Percentiles rank a stretch among this genome's conserved stretches.
Evolutionary conservation across 2,888 invertebrate genomes (phyloP).

Genomic region (Synergus gifuensis): DNA sequence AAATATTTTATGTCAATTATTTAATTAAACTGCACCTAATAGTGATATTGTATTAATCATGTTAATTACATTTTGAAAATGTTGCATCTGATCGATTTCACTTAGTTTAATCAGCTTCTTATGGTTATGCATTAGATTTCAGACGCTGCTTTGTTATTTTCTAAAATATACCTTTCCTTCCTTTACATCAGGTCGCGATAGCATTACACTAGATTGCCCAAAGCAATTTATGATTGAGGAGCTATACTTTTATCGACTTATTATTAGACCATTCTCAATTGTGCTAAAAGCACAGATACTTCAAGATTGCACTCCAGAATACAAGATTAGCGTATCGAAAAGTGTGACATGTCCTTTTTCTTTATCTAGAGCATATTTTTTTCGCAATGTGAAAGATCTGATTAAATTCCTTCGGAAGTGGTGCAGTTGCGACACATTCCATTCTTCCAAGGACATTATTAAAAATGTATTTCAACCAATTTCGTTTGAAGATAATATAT

Average conservation of each 20-base stretch:
- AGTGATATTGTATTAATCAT: neutral
- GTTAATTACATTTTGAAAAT: neutral
- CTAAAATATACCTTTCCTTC: constrained; percentile 63
- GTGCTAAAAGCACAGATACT: constrained; percentile 22
- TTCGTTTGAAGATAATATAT: neutral
- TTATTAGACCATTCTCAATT: constrained; percentile 47
- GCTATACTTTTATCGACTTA: constrained; percentile 39
- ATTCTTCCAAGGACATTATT: neutral
- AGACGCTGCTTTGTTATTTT: constrained; percentile 55
- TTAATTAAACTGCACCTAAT: neutral
- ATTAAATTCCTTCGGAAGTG: neutral
- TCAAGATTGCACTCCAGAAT: constrained; percentile 26
- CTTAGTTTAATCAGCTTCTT: constrained; percentile 17
- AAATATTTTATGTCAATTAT: too few relatives aligned
- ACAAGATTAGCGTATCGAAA: constrained; percentile 15
- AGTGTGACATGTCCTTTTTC: constrained; percentile 27
- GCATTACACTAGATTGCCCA: constrained; percentile 49
- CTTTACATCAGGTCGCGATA: constrained; percentile 19
- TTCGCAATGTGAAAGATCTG: constrained; percentile 1
- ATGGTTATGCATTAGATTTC: constrained; percentile 13
- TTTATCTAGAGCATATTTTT: constrained; percentile 5
- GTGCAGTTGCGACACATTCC: neutral
- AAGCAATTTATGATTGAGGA: constrained; percentile 48
- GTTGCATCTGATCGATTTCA: constrained; percentile 9
- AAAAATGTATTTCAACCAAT: neutral